Base-by-base conservation (phyloP, 2,797 vertebrate species). In the Enteromius viviparus region DNA sequence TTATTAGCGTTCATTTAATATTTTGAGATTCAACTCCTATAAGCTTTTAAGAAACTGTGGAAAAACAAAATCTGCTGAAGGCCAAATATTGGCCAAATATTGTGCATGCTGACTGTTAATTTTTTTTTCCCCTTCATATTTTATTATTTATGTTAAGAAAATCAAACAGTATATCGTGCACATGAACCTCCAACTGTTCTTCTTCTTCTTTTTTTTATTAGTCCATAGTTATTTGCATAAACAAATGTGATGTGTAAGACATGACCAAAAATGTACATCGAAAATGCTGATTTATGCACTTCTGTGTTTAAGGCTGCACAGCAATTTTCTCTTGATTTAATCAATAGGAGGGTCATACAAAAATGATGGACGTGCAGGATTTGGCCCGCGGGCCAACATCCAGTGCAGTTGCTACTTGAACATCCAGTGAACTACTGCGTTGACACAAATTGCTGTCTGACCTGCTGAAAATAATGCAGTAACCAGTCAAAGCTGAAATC, bases 291-390 rank as follows among this genome's bases (percentile, higher is more conserved):
- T 42, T 29, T 29, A 19, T 77, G 75, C 23, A 29, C 19, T 77
- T 77, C 29, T 58, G 8, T 64, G 15, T 29, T 62, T 15, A 47
- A 29, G 53, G 12, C 53, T 40, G 37, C 58, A 45, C 23, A 77
- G 23, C 40, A 64, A 77, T 42, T 62, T 77, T 4, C 0, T 29
- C 9, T 60, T 19, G 15, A 34, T 64, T 19, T 37, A 77, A 64
- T 47, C 75, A 77, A 77, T 77, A 29, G 37, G 37, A 45, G 37
- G 53, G 75, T 77, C 58, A 47, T 42, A 64, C 45, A 21, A 77
- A 77, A 64, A 60, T 60, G 34, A 76, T 58, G 40, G 58, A 45
- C 40, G 5, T 77, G 75, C 40, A 29, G 58, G 17, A 64, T 42
- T 45, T 29, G 37, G 75, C n/a, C 23, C 0, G 0, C 0, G 8